Evolutionary conservation across 2,113 vertebrate genomes (phyloP), one percentile per base, ranked within the genome.

Genomic region (Seriola dumerili): DNA sequence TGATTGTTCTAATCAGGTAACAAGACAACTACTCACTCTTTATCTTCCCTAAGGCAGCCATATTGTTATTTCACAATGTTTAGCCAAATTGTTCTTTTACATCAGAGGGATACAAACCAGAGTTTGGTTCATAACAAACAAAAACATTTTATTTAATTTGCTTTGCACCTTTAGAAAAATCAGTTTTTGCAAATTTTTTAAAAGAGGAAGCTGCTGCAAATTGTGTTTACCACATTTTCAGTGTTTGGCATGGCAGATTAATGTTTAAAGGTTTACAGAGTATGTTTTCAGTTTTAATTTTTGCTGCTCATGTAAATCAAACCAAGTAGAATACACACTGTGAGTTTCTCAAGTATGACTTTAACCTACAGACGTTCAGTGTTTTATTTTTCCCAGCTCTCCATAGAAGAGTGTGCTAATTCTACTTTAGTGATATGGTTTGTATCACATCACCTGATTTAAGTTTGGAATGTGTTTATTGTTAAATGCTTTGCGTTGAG

Each of bases 401-500:
- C 48, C 38, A 67, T 80, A 67, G 34, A 38, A 4, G 62, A 72
- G 44, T 70, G 40, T 25, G 48, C 5, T 17, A n/a, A 69, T 58
- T 81, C 38, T 62, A 29, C 7, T 76, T 63, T 42, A 58, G 52
- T 77, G 59, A 64, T 52, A 57, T 16, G 38, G 38, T 72, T 80
- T 73, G 29, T 77, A 55, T 72, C 55, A 19, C 29, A 42, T 50
- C 69, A 71, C 29, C 44, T 67, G 38, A 64, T 57, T 55, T 74
- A 34, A 19, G 32, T 69, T 83, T 62, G 13, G 32, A 38, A 71
- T 67, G 50, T 65, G 36, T 74, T 54, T 38, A 14, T 71, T 62
- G 70, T 68, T 57, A 32, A 62, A 86, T 67, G 36, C 23, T 72
- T 74, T 84, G 65, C 72, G 84, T 78, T 84, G 77, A 79, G 42